Base-by-base conservation (phyloP, 1,140 invertebrate species). In the Drosophila teissieri region DNA sequence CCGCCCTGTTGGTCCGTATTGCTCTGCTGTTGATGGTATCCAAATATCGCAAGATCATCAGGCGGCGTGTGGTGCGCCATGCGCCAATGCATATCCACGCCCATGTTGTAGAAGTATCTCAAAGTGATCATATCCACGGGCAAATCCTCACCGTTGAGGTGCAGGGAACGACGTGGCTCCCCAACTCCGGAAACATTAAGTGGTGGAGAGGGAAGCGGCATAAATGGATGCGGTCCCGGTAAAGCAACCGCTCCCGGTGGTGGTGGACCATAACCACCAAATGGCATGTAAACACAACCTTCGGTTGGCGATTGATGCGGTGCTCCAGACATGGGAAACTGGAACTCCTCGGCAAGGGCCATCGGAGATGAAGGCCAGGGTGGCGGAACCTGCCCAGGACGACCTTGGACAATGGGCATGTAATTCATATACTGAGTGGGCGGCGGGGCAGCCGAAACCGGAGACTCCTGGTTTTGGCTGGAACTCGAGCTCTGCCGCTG, bases 41-140 rank as follows among this genome's bases (percentile, higher is more conserved):
- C 42, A 4, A 15, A 10, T 11, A 60, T 2, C 10, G 15, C 42
- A 14, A 17, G 22, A 14, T 75, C 63, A 2, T 57, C 70, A 1
- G 57, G 42, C 81, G 91, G 89, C 11, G 52, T 1, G 5, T 72
- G 61, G 6, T 82, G 58, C 4, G 65, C 15, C 57, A 79, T 68
- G 17, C 80, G 76, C 48, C 48, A 52, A 82, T 93, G 92, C 86
- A 93, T 93, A 34, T 95, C 95, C 39, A 95, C 89, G 76, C 95
- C 95, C 74, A 95, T 90, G 90, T 95, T 96, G 91, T 94, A 95
- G 85, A 94, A 96, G 77, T 94, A 95, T 57, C 94, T 93, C 42
- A 95, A 86, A 10, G 95, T 95, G 31, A 92, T 88, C 45, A 95
- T 91, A 91, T 95, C 94, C 61, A 93, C 92, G 5, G 94, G 95